phyloP scores from a whole-genome alignment of 2,113 vertebrate species.

The Zosterops borbonicus region DNA sequence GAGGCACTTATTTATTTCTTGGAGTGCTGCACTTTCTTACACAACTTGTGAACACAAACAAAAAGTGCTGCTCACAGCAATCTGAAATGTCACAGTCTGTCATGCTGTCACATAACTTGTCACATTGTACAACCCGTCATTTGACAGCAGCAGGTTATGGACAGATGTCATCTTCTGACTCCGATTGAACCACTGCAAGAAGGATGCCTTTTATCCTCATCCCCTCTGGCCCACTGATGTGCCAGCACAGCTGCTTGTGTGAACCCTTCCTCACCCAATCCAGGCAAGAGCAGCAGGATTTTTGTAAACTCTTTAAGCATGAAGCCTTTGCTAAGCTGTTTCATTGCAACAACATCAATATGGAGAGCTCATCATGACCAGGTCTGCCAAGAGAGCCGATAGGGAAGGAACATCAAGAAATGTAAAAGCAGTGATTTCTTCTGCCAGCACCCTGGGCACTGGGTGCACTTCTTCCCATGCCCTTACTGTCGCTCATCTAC shows the following conservation, averaged over 20 bases:
- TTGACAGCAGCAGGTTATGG: not conserved
- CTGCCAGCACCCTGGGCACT: not conserved
- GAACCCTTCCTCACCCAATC: not conserved
- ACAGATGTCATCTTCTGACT: not conserved
- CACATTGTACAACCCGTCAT: accelerated
- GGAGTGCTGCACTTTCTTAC: not conserved
- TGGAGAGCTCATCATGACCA: not conserved
- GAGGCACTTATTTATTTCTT: not conserved
- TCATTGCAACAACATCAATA: not conserved
- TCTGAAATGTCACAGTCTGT: not conserved
- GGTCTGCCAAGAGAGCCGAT: not conserved
- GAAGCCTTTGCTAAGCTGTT: not conserved
- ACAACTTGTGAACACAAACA: not conserved
- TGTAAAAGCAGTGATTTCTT: not conserved
- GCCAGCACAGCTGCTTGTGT: not conserved
- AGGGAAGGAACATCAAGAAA: not conserved
- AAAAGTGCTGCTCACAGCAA: not conserved
- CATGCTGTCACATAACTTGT: not conserved
- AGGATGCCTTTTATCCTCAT: not conserved
- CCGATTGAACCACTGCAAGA: not conserved
- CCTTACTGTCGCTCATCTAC: accelerated
- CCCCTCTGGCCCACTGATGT: not conserved
- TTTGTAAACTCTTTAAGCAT: not conserved
- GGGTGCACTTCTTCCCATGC: not conserved
- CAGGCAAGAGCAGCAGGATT: not conserved